phyloP scores from a whole-genome alignment of 2,888 invertebrate species.

The Elaeidobius kamerunicus region DNA sequence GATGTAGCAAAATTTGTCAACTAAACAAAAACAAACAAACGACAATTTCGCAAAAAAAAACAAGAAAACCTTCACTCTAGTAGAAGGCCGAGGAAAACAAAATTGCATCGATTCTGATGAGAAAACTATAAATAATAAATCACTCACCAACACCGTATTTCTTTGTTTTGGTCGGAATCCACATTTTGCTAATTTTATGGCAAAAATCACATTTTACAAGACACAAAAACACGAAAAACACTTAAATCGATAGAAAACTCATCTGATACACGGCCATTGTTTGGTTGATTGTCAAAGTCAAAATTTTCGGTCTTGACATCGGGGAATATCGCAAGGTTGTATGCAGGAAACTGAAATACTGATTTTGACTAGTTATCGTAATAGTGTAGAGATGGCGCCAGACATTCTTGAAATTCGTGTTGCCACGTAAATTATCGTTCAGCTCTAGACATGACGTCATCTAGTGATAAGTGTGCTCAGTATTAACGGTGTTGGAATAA shows the following conservation, averaged over 20 bases:
- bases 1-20: conserved; percentile 4
- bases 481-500: too few species aligned
- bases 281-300: conserved; percentile 36
- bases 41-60: conserved; percentile 9
- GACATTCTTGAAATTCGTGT: too few species aligned
- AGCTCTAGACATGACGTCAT: too few species aligned
- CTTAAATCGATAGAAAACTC: conserved; percentile 46
- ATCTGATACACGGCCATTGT: conserved; percentile 45
- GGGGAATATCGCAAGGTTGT: too few species aligned
- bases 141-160: conserved; percentile 76
- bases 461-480: too few species aligned
- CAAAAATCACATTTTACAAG: conserved; percentile 36
- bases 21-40: conserved; percentile 20
- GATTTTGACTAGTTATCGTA: too few species aligned
- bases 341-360: too few species aligned
- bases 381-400: too few species aligned
- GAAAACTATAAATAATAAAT: neutral
- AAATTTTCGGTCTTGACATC: conserved; percentile 3
- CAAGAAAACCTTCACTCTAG: neutral
- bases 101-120: neutral
- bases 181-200: conserved; percentile 53
- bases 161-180: conserved; percentile 69
- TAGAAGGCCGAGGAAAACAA: neutral
- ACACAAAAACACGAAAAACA: conserved; percentile 36
- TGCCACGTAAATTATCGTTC: too few species aligned